Conservation (phyloP, 2,888 invertebrate genomes). For the Polyploca ridens region DNA sequence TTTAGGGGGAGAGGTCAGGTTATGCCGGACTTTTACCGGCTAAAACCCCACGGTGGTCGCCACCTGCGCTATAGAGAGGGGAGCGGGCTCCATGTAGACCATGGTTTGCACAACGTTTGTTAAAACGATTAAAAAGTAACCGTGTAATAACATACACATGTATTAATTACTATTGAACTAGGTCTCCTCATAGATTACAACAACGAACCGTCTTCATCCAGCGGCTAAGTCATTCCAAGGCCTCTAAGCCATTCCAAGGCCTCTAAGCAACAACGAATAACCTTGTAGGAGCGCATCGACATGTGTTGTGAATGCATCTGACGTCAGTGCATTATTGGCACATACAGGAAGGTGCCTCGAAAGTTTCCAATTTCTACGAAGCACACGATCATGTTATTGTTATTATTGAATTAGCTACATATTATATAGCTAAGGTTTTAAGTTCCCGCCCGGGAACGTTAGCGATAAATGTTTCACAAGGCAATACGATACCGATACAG, state of each 20-base stretch:
- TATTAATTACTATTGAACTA: too few species aligned
- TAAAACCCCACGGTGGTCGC: too few species aligned
- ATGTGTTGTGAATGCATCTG: slow-evolving; percentile 12
- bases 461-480: slow-evolving; percentile 71
- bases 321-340: slow-evolving; percentile 33
- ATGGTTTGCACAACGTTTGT: too few species aligned
- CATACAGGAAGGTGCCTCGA: slow-evolving; percentile 29
- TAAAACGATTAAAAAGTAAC: too few species aligned
- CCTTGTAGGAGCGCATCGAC: slow-evolving; percentile 6
- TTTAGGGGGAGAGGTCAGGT: too few species aligned
- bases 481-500: slow-evolving; percentile 67
- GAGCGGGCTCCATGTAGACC: too few species aligned
- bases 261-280: background rate
- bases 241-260: background rate
- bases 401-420: slow-evolving; percentile 14
- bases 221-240: background rate
- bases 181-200: too few species aligned
- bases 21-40: too few species aligned
- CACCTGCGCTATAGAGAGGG: too few species aligned
- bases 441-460: slow-evolving; percentile 65
- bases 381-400: slow-evolving; percentile 32
- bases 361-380: slow-evolving; percentile 61
- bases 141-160: too few species aligned
- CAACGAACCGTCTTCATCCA: too few species aligned
- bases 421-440: slow-evolving; percentile 47